These are phyloP conservation scores for Perithous albicinctus DNA, from an alignment of 2,888 invertebrate species.

Conservation along the genomic window DNA sequence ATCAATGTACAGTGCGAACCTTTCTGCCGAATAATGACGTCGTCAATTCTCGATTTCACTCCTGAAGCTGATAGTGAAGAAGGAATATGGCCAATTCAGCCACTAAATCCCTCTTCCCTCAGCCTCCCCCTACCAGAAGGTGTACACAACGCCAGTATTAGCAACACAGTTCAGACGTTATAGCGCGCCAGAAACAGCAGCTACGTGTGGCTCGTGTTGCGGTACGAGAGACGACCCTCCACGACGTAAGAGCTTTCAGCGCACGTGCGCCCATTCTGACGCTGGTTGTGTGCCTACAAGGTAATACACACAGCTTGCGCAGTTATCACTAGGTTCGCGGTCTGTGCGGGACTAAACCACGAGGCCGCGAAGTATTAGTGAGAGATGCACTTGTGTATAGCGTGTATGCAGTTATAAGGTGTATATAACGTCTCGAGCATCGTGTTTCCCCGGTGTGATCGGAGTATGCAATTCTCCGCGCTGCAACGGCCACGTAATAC, in stretches of 20 bases:
- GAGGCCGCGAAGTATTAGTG: conserved; percentile 50
- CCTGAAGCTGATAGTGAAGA: background rate
- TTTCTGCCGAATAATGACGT: background rate
- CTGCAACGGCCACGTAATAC: conserved; percentile 51
- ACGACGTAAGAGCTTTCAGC: conserved; percentile 34
- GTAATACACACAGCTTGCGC: conserved; percentile 49
- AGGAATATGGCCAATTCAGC: background rate
- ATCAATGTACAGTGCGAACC: no score
- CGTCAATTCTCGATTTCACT: background rate
- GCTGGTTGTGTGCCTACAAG: background rate
- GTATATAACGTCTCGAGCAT: background rate
- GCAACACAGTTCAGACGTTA: conserved; percentile 9
- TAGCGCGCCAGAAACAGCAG: background rate
- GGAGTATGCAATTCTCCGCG: conserved; percentile 18
- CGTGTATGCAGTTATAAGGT: conserved; percentile 32
- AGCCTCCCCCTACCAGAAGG: background rate
- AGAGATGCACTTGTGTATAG: background rate
- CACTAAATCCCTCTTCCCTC: no score
- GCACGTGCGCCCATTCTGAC: conserved; percentile 26
- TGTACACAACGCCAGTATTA: conserved; percentile 5
- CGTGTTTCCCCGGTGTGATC: conserved; percentile 44
- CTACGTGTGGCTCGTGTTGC: conserved; percentile 25
- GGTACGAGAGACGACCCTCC: conserved; percentile 6
- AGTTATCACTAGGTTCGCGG: conserved; percentile 67
- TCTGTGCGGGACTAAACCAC: conserved; percentile 57